These are phyloP conservation scores for Alectoris magna DNA, from an alignment of 2,797 vertebrate genomes.

Conservation along the genomic window DNA sequence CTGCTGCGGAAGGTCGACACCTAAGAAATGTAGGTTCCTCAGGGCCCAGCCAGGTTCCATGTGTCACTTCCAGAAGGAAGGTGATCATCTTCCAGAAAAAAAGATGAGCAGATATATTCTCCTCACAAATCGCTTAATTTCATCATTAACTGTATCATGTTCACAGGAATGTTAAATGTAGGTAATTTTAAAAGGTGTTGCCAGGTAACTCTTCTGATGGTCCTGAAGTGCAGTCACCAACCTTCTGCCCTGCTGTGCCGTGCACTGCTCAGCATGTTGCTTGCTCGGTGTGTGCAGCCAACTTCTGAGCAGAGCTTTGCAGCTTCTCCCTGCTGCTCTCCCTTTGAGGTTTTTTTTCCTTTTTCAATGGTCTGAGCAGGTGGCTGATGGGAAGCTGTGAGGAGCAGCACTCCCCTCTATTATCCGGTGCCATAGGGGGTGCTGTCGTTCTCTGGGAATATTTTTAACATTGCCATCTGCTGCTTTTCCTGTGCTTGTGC, in stretches of 20 bases:
- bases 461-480: slow-evolving; percentile 73
- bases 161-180: background rate
- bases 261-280: background rate
- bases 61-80: background rate
- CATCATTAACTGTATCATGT: background rate
- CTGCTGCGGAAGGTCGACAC: background rate
- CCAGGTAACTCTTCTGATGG: fast-evolving
- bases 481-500: slow-evolving; percentile 40
- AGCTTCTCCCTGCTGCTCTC: background rate
- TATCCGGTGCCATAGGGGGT: slow-evolving; percentile 32
- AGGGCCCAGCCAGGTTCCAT: background rate
- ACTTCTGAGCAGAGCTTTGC: background rate
- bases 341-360: background rate
- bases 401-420: background rate
- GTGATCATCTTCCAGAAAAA: background rate
- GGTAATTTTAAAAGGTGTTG: background rate
- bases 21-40: background rate
- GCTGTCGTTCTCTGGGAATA: slow-evolving; percentile 40
- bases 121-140: background rate
- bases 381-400: background rate
- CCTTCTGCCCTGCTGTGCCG: background rate
- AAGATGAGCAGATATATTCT: background rate
- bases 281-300: fast-evolving
- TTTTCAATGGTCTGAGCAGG: background rate
- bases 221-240: background rate